These are phyloP conservation scores for Zophobas morio DNA, from an alignment of 1,140 invertebrate species.

Conservation along the genomic window DNA sequence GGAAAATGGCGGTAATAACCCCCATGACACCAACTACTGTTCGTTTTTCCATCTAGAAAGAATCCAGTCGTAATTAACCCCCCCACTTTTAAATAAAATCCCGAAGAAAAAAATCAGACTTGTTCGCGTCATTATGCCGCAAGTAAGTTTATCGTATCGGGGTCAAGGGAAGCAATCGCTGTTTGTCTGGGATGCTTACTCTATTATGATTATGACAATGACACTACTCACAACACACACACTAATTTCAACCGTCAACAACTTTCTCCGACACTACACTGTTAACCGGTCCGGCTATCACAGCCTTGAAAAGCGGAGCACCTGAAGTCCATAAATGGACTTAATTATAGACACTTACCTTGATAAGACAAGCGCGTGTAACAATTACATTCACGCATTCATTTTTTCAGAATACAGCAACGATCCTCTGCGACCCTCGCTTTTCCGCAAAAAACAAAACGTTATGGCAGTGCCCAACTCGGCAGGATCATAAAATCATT, in stretches of 20 bases:
- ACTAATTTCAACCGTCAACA: not conserved
- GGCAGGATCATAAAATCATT: slow-evolving; percentile 20
- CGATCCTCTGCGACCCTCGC: too few relatives aligned
- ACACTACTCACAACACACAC: too few relatives aligned
- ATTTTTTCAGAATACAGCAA: too few relatives aligned
- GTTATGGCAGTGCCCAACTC: too few relatives aligned
- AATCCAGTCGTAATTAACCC: not conserved
- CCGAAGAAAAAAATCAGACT: not conserved
- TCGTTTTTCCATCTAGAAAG: slow-evolving; percentile 11
- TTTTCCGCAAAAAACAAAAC: too few relatives aligned
- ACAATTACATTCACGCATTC: not conserved
- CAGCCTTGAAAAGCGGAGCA: not conserved
- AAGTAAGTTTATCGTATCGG: not conserved
- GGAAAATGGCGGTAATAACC: not conserved
- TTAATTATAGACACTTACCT: not conserved
- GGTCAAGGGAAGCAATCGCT: not conserved
- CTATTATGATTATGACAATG: not conserved
- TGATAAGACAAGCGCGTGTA: not conserved
- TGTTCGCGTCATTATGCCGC: too few relatives aligned
- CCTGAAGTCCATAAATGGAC: not conserved
- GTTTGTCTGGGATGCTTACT: not conserved
- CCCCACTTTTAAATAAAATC: not conserved
- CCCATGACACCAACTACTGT: slow-evolving; percentile 10
- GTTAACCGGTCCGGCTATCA: not conserved
- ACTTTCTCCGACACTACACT: not conserved